Conservation (phyloP, 2,113 vertebrate genomes). For the Puffinus mauretanicus region DNA sequence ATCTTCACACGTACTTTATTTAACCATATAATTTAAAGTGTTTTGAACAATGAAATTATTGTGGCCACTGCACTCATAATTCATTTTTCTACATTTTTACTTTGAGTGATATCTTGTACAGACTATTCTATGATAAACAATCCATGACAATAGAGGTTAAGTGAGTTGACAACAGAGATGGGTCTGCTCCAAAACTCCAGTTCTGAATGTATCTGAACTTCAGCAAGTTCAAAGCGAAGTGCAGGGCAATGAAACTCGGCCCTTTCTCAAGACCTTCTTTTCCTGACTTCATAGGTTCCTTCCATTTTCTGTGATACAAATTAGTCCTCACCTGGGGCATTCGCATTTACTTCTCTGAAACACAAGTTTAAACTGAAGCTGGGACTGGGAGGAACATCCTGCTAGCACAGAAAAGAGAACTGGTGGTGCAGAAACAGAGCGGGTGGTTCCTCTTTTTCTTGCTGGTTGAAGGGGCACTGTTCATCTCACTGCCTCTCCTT, state of each 20-base stretch:
- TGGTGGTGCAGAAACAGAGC: background rate
- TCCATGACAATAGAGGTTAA: background rate
- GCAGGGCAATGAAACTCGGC: background rate
- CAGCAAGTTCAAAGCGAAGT: background rate
- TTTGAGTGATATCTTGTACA: background rate
- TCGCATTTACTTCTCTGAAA: background rate
- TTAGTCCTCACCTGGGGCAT: background rate
- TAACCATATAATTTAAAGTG: background rate
- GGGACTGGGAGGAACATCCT: background rate
- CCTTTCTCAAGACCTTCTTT: background rate
- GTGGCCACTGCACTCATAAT: background rate
- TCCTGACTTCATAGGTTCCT: background rate
- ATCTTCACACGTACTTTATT: background rate
- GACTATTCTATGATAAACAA: background rate
- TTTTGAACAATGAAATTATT: background rate
- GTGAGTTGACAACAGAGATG: background rate
- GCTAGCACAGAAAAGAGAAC: background rate
- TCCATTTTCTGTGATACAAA: background rate
- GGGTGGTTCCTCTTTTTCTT: background rate
- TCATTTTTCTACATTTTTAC: slow-evolving; percentile 18
- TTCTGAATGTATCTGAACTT: background rate
- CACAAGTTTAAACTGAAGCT: background rate
- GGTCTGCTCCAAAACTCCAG: background rate
- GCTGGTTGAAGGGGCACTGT: background rate
- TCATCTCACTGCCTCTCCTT: background rate